Base-by-base conservation (phyloP, 2,888 invertebrate species). In the Hecatera dysodea region DNA sequence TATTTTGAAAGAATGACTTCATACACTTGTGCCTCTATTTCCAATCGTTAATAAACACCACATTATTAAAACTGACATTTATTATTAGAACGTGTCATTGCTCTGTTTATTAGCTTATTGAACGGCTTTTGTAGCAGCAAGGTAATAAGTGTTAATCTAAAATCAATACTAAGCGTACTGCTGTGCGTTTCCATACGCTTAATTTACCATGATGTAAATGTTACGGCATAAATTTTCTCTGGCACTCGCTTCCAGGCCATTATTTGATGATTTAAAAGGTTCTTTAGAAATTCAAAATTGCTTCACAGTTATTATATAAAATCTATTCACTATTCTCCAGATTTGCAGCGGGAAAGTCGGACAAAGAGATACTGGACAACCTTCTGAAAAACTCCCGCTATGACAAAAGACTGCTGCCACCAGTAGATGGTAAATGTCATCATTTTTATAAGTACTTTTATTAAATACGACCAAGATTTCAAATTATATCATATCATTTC, bases 301-400 rank as follows among this genome's bases (percentile, higher is more conserved):
- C 60, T 78, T 82, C 48, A 50, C 67, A 65, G 72, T 62, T 78
- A 55, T 67, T 67, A 72, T 50, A 81, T 72, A n/a, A 67, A 67
- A 17, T 55, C 42, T 69, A 53, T 81, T 73, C 67, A 67, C 69
- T 71, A 56, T 62, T 83, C 97, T 97, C 69, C 97, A 98, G 98
- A 96, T 98, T 98, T 95, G 98, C 98, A 94, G 98, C 98, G 95
- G 98, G 98, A 89, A 98, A 98, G 96, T 98, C 98, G 93, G 98
- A 98, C 97, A 98, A 98, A 96, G 98, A 98, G 96, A 98, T 98
- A 94, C 96, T 99, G 96, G 99, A 99, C 97, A 97, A 98, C 96
- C 97, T 99, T 90, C 96, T 99, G 91, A 97, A 97, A 96, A 97
- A 97, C 90, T 98, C 98, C 91, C 97, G 98, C 95, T 99, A 99